Conservation (phyloP, 2,113 vertebrate species). For the Raja brachyura region DNA sequence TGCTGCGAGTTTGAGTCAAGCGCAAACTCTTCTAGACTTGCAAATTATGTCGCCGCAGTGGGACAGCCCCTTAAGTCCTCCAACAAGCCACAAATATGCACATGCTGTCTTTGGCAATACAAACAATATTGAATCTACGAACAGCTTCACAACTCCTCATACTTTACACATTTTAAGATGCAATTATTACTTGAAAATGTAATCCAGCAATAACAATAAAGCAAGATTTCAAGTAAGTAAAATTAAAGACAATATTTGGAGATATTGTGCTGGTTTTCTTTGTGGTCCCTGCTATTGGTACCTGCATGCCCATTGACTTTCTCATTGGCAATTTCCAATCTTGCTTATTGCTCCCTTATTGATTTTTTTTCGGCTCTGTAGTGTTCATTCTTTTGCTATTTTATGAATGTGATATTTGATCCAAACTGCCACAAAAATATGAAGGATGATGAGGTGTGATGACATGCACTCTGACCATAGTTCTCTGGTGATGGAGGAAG, state of each 20-base stretch:
- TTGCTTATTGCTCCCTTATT: not conserved
- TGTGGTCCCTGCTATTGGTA: not conserved
- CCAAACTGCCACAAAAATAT: not conserved
- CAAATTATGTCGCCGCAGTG: too few relatives aligned
- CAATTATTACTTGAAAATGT: too few relatives aligned
- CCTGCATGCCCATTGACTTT: not conserved
- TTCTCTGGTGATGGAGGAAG: too few relatives aligned
- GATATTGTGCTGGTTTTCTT: not conserved
- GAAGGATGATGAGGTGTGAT: not conserved
- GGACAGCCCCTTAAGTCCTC: not conserved
- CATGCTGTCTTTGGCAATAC: not conserved
- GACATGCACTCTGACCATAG: not conserved
- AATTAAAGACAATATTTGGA: not conserved
- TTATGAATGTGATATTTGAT: slow-evolving; percentile 3
- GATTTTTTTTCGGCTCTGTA: not conserved
- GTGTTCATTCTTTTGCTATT: not conserved
- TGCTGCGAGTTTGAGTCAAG: too few relatives aligned
- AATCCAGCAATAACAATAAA: not conserved
- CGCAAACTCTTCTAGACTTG: too few relatives aligned
- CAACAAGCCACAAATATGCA: not conserved
- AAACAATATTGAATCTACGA: too few relatives aligned
- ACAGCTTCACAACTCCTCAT: too few relatives aligned
- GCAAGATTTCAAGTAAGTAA: not conserved
- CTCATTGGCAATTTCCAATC: not conserved
- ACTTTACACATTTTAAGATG: too few relatives aligned